These are phyloP conservation scores for Aradus depressus DNA, from an alignment of 2,888 invertebrate species.

Conservation along the genomic window DNA sequence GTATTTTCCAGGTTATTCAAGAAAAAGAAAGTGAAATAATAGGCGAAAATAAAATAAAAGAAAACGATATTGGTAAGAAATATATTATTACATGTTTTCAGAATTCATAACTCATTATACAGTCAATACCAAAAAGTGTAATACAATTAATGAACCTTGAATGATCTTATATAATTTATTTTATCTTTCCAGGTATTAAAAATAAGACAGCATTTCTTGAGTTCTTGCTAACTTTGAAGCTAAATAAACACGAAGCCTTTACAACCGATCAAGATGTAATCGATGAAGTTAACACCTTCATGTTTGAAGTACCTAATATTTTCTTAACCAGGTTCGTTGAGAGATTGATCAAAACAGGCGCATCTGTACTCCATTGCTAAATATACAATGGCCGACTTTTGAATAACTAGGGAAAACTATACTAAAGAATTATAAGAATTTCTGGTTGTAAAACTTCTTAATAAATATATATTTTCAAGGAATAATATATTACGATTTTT, in stretches of 20 bases:
- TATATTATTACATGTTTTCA: neutral
- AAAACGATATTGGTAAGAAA: neutral
- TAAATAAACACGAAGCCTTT: constrained; percentile 32
- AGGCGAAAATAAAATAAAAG: neutral
- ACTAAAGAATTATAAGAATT: no score
- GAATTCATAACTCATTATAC: neutral
- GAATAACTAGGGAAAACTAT: no score
- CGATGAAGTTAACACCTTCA: constrained; percentile 61
- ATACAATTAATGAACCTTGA: no score
- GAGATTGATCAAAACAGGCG: neutral
- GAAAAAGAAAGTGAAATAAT: neutral
- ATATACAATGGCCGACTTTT: no score
- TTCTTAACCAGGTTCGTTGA: neutral
- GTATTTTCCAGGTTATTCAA: no score
- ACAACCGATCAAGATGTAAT: constrained; percentile 48
- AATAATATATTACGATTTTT: no score
- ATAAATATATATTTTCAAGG: no score
- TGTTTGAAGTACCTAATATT: constrained; percentile 48
- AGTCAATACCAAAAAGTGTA: no score
- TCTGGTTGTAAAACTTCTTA: no score
- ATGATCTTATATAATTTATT: no score
- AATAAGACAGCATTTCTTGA: constrained; percentile 57
- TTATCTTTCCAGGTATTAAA: constrained; percentile 24
- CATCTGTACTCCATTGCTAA: neutral
- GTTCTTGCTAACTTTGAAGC: constrained; percentile 47